A percentile compares a stretch with the other conserved stretches of the same genome.
Conservation (phyloP, 2,888 invertebrate genomes). For the Mongoloraphidia duomilia region DNA sequence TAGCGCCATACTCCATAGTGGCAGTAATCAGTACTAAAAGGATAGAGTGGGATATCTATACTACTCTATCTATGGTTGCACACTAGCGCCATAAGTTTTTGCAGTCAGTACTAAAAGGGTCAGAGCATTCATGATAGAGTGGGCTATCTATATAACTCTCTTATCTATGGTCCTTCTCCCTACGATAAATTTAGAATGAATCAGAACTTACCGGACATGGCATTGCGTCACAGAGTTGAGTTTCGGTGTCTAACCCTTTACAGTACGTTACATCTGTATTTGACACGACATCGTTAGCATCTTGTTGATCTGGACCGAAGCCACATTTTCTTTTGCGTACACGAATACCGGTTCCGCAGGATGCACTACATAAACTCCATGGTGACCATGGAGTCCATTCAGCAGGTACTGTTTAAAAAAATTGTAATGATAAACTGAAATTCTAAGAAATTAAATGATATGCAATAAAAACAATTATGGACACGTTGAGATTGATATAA, state of each 20-base stretch:
- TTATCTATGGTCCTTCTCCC: not conserved
- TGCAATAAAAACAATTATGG: not conserved
- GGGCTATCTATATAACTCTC: not conserved
- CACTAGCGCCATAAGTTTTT: too few relatives aligned
- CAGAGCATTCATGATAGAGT: too few relatives aligned
- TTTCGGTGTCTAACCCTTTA: slow-evolving; percentile 25
- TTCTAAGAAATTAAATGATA: too few relatives aligned
- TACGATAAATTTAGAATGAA: not conserved
- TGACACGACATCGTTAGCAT: not conserved
- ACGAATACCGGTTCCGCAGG: slow-evolving; percentile 34
- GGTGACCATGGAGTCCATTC: slow-evolving; percentile 34
- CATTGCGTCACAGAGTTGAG: slow-evolving; percentile 32
- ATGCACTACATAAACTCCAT: slow-evolving; percentile 34
- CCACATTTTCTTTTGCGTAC: slow-evolving; percentile 27
- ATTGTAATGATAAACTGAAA: not conserved
- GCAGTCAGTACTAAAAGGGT: too few relatives aligned
- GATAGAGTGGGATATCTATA: too few relatives aligned
- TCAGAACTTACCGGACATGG: slow-evolving; percentile 30
- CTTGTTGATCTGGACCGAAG: slow-evolving; percentile 26
- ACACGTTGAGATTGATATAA: not conserved
- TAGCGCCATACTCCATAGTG: too few relatives aligned
- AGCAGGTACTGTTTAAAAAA: slow-evolving; percentile 29
- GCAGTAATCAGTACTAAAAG: too few relatives aligned
- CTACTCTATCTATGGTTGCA: too few relatives aligned
- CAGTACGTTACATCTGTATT: slow-evolving; percentile 9